phyloP scores from a whole-genome alignment of 2,113 vertebrate genomes.

The Dinomys branickii region DNA sequence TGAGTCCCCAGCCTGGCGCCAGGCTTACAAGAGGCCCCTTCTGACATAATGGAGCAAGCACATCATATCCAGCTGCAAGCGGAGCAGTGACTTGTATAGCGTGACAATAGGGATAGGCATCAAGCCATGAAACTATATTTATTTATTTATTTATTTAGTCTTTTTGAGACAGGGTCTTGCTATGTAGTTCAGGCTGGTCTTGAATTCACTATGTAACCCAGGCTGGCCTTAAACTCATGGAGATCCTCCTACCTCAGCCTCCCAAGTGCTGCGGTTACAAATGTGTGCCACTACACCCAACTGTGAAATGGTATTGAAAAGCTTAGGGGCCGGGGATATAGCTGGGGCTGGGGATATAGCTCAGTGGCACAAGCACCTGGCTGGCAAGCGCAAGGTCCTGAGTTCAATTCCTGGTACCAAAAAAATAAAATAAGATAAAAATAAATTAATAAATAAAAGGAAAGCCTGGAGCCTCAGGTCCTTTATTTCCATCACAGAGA shows the following conservation, averaged over 20 bases:
- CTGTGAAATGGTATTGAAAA: neutral
- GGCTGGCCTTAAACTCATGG: neutral
- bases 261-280: neutral
- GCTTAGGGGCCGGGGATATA: too few relatives aligned
- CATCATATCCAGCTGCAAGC: too few relatives aligned
- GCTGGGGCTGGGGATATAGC: too few relatives aligned
- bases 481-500: neutral
- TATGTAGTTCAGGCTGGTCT: neutral
- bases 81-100: neutral
- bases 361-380: too few relatives aligned
- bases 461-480: neutral
- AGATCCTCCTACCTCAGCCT: neutral
- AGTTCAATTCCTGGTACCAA: too few relatives aligned
- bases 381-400: too few relatives aligned
- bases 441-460: too few relatives aligned
- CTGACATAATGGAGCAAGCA: fast-evolving
- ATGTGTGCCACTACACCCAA: neutral
- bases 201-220: too few relatives aligned
- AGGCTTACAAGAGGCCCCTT: neutral
- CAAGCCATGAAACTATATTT: neutral
- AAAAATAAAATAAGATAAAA: too few relatives aligned
- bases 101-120: neutral
- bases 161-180: neutral
- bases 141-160: neutral
- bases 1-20: neutral